Base-by-base conservation (phyloP, 2,797 vertebrate genomes). In the Notoglanidium macrostoma region DNA sequence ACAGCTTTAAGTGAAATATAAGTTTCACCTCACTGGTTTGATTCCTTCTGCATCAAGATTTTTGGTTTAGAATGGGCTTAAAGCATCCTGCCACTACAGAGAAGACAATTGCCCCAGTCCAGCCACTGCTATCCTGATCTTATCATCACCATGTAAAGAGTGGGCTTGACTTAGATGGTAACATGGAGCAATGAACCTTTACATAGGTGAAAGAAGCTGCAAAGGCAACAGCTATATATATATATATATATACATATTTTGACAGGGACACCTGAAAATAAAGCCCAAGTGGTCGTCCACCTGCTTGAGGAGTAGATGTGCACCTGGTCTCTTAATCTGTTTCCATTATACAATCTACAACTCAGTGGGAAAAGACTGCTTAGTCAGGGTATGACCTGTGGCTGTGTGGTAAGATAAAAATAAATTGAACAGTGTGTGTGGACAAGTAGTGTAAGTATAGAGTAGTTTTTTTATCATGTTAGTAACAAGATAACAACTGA, bases 241-340 rank as follows among this genome's bases (percentile, higher is more conserved):
- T 40, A 40, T 40, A 40, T 40, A 40, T 40, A 40, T 40, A 40
- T 40, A 40, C 40, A 40, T 40, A 40, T 63, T 40, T 19, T 49
- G 61, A 68, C 23, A 65, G 2, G 35, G 51, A 32, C 74, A 79
- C 26, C 49, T 82, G 14, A 65, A 87, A 78, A 65, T 46, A 83
- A 29, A 76, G n/a, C 17, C 54, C 67, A 72, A 19, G 35, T 57
- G 23, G 35, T 40, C 32, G 29, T 44, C 35, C 19, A 11, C 11
- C 44, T 74, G 44, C 61, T 76, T n/a, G 17, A 76, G 44, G 29
- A 67, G 46, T 73, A 51, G 85, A 82, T 77, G 57, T 76, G 21
- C 70, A 83, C 72, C 57, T 87, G 72, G 70, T 67, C 59, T 46
- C 55, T 77, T 83, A 67, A 84, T 78, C 63, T 70, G 35, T 72